Conservation (phyloP, 2,113 vertebrate species). For the Etheostoma spectabile region DNA sequence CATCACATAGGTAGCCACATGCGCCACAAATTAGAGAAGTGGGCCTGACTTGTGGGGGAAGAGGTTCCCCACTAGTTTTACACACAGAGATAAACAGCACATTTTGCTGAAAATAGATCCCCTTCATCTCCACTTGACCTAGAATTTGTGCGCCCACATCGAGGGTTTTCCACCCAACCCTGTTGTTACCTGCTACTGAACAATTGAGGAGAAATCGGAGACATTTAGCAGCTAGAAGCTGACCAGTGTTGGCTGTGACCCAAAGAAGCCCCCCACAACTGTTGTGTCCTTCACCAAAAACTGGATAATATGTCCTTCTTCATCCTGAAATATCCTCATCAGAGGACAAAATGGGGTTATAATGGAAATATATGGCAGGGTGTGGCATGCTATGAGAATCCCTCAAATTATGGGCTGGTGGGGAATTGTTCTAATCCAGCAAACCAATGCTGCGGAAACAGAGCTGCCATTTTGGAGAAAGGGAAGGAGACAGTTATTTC, state of each 20-base stretch:
- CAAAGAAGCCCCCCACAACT: slow-evolving; percentile 18
- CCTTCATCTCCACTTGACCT: slow-evolving; percentile 70
- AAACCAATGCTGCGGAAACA: slow-evolving; percentile 76
- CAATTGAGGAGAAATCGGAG: slow-evolving; percentile 61
- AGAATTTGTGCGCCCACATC: slow-evolving; percentile 69
- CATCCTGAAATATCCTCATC: slow-evolving; percentile 76
- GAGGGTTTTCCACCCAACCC: slow-evolving; percentile 61
- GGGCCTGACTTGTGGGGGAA: slow-evolving; percentile 66
- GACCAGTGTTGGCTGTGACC: slow-evolving; percentile 21
- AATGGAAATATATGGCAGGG: slow-evolving; percentile 82
- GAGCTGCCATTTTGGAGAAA: slow-evolving; percentile 78
- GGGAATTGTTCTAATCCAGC: slow-evolving; percentile 83
- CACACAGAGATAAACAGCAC: slow-evolving; percentile 72
- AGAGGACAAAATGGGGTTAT: slow-evolving; percentile 70
- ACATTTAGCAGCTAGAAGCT: slow-evolving; percentile 28
- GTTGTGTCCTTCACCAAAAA: slow-evolving; percentile 44
- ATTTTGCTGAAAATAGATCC: slow-evolving; percentile 74
- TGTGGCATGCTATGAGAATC: slow-evolving; percentile 77
- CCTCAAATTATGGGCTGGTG: slow-evolving; percentile 85
- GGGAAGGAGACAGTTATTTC: slow-evolving; percentile 71
- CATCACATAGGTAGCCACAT: slow-evolving; percentile 66
- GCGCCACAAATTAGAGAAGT: slow-evolving; percentile 73
- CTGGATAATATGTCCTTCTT: slow-evolving; percentile 34
- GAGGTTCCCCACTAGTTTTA: slow-evolving; percentile 68
- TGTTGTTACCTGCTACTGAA: slow-evolving; percentile 74